Base-by-base conservation (phyloP, 2,113 vertebrate species). In the Pteronura brasiliensis region DNA sequence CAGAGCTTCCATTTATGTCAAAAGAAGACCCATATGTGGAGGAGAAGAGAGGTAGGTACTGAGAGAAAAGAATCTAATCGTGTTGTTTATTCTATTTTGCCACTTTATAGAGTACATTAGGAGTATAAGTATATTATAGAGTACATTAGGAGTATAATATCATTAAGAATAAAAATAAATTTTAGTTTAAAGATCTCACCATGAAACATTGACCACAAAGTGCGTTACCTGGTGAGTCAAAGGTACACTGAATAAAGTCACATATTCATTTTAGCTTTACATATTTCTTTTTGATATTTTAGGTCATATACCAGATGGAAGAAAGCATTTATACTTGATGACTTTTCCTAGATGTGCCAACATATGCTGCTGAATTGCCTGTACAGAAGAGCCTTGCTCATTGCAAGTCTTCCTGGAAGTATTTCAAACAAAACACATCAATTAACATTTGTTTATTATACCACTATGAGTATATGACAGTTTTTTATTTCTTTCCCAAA, bases 371-470 rank as follows among this genome's bases (percentile, higher is more conserved):
- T 7, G 97, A 98, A 98, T 98, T 98, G 96, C 98, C 97, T 65
- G 88, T 97, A 98, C 87, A 97, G 97, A 96, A 97, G 97, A 98
- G 47, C 89, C 97, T 98, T 98, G 98, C 96, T 98, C 98, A 98
- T 95, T 98, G 97, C 96, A 98, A 98, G 98, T 98, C 98, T 98
- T 98, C 0, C 92, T 97, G 98, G 98, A 98, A 97, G 95, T 96
- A 98, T 98, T 97, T 98, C 89, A 97, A 98, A 97, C 95, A 98
- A 98, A 98, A 96, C 80, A 97, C 91, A 92, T 98, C 98, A 98
- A 98, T 98, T 98, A 98, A 97, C 96, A 97, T 98, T 98, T 98
- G 96, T 97, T 98, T 98, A 98, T 98, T 98, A 97, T 98, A 92
- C 94, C 90, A 69, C 67, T 94, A 57, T 81, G 96, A 3, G 4